These are phyloP conservation scores for Parnassius apollo DNA, from an alignment of 2,888 invertebrate species.

Conservation along the genomic window DNA sequence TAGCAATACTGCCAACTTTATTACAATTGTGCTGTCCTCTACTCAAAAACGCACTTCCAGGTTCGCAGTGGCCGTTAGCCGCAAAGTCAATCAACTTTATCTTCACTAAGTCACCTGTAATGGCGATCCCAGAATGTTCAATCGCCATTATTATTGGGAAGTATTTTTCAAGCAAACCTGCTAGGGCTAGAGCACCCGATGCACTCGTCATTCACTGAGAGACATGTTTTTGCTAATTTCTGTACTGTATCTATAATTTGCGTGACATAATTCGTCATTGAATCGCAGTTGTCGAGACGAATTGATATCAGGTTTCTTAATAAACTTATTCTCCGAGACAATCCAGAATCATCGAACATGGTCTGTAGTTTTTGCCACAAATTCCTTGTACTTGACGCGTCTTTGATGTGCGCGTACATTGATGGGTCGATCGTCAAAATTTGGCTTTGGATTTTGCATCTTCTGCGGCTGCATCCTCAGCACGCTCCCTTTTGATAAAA, in stretches of 20 bases:
- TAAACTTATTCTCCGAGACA: conserved; percentile 23
- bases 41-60: no score
- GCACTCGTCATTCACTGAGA: conserved; percentile 32
- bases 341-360: conserved; percentile 30
- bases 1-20: no score
- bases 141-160: conserved; percentile 21
- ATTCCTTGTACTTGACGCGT: conserved; percentile 15
- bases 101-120: conserved; percentile 23
- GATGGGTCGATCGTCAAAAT: conserved; percentile 33
- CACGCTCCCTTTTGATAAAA: conserved; percentile 15
- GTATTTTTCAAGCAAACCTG: conserved; percentile 31
- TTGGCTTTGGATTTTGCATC: conserved; percentile 33
- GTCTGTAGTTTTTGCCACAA: conserved; percentile 32
- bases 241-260: conserved; percentile 32
- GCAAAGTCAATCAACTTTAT: conserved; percentile 22
- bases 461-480: conserved; percentile 10
- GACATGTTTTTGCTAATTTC: conserved; percentile 29
- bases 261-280: conserved; percentile 18
- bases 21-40: no score
- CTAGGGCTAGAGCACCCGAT: conserved; percentile 31
- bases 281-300: conserved; percentile 19
- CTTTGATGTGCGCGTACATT: conserved; percentile 33
- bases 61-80: no score
- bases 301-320: conserved; percentile 20
- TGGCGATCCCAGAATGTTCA: conserved; percentile 20